Conservation (phyloP, 1,140 invertebrate genomes). For the Pachyrhynchus sulphureomaculatus region DNA sequence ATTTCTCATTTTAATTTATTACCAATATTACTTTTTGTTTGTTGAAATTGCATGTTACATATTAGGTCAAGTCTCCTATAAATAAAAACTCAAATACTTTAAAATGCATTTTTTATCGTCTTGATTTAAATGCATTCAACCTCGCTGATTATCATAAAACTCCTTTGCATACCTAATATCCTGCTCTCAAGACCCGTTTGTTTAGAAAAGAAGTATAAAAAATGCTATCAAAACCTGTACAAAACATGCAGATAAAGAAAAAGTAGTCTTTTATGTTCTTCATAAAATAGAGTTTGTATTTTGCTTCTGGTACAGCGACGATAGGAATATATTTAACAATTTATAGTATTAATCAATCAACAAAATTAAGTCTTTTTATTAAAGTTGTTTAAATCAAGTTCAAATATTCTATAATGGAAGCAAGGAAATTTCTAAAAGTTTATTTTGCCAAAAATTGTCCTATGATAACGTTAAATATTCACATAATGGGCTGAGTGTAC, state of each 20-base stretch:
- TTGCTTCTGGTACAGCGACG: constrained; percentile 6
- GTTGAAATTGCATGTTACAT: too few species aligned
- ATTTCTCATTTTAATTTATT: too few species aligned
- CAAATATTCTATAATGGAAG: too few species aligned
- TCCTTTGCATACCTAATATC: constrained; percentile 30
- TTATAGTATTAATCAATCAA: constrained; percentile 13
- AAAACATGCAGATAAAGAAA: constrained; percentile 27
- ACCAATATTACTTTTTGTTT: too few species aligned
- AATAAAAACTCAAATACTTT: constrained; percentile 16
- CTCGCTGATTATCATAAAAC: constrained; percentile 30
- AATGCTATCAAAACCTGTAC: constrained; percentile 27
- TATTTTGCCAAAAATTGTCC: too few species aligned
- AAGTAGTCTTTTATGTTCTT: constrained; percentile 22
- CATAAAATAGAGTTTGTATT: constrained; percentile 8
- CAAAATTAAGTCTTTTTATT: constrained; percentile 16
- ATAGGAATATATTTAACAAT: constrained; percentile 10
- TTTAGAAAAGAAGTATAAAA: constrained; percentile 31
- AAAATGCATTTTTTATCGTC: constrained; percentile 26
- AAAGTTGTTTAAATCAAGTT: constrained; percentile 13
- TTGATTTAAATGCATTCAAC: constrained; percentile 11
- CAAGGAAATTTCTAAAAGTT: too few species aligned
- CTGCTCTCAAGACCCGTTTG: constrained; percentile 24
- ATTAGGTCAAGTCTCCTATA: background rate
- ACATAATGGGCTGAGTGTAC: too few species aligned
- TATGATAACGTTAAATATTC: too few species aligned